Evolutionary conservation across 1,140 invertebrate genomes (phyloP), one percentile per base, ranked within the genome.

Genomic region (Trichonephila clavipes): DNA sequence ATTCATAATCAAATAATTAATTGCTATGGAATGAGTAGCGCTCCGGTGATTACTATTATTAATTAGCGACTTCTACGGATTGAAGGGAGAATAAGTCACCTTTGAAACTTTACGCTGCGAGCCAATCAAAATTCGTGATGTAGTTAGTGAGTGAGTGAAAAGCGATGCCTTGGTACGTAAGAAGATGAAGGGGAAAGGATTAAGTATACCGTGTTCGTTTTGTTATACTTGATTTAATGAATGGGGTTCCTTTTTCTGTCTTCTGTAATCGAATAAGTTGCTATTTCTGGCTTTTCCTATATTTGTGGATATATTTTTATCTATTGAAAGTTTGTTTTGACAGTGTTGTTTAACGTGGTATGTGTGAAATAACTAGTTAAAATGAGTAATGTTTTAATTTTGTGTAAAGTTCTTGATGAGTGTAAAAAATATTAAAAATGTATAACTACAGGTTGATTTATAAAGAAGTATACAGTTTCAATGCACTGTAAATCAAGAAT

Each of bases 1-100:
- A 88, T 88, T 88, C 86, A 88, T 88, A 64, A 88, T 88, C 86
- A 58, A 62, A 61, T 64, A 88, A 88, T 88, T 88, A 88, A 88
- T 88, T 40, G 59, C 24, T 14, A 19, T 14, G 61, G 59, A 62
- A 83, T 58, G 40, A 19, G 62, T n/a, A 88, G 40, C 59, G n/a
- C 21, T 24, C 62, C 18, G 51, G 86, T 58, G 86, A 88, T 88
- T 88, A 88, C 51, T 64, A 40, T 88, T 88, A 88, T 88, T 88
- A 64, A 64, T 88, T 77, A 77, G 72, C 72, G 14, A 16, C 14
- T 19, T 18, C 72, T 77, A 28, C 7, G 18, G 34, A 34, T 16
- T 5, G 72, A 40, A 28, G 72, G 72, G 34, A 19, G 72, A 34
- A 34, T 77, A 34, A 77, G 72, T 77, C 72, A 34, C 24, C 72